Conservation (phyloP, 2,888 invertebrate genomes). For the Scelioninae gen. 1 region DNA sequence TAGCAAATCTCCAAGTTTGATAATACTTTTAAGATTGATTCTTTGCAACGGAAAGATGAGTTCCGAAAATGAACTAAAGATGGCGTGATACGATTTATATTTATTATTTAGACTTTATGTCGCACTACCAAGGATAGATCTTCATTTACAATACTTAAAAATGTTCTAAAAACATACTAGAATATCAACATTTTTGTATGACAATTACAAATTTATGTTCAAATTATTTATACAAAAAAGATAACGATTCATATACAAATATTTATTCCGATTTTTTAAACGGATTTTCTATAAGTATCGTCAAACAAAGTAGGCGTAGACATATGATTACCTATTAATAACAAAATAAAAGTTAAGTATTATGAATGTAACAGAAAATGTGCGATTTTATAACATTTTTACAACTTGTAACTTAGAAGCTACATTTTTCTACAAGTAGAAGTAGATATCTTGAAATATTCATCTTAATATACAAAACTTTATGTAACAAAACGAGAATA, state of each 20-base stretch:
- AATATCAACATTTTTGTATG: slow-evolving; percentile 30
- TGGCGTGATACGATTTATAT: slow-evolving; percentile 54
- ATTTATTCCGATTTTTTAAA: no score
- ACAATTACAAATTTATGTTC: slow-evolving; percentile 39
- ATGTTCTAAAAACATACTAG: slow-evolving; percentile 4
- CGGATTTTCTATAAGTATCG: slow-evolving; percentile 19
- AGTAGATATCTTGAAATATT: slow-evolving; percentile 9
- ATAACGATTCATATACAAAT: slow-evolving; percentile 43
- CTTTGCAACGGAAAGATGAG: slow-evolving; percentile 43
- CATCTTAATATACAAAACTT: slow-evolving; percentile 8
- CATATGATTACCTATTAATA: slow-evolving; percentile 24
- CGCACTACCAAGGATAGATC: not conserved
- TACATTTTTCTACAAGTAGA: slow-evolving; percentile 57
- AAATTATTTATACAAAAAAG: slow-evolving; percentile 42
- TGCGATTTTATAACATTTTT: slow-evolving; percentile 41
- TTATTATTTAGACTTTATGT: slow-evolving; percentile 10
- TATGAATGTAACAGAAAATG: slow-evolving; percentile 12
- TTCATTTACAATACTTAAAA: slow-evolving; percentile 14
- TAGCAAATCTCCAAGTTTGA: slow-evolving; percentile 20
- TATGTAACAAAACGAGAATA: slow-evolving; percentile 6
- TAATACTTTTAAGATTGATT: slow-evolving; percentile 14
- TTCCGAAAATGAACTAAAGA: slow-evolving; percentile 2
- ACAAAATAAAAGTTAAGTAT: slow-evolving; percentile 20
- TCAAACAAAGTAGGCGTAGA: not conserved
- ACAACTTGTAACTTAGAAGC: slow-evolving; percentile 36